Base-by-base conservation (phyloP, 2,113 vertebrate genomes). In the Peromyscus californicus region DNA sequence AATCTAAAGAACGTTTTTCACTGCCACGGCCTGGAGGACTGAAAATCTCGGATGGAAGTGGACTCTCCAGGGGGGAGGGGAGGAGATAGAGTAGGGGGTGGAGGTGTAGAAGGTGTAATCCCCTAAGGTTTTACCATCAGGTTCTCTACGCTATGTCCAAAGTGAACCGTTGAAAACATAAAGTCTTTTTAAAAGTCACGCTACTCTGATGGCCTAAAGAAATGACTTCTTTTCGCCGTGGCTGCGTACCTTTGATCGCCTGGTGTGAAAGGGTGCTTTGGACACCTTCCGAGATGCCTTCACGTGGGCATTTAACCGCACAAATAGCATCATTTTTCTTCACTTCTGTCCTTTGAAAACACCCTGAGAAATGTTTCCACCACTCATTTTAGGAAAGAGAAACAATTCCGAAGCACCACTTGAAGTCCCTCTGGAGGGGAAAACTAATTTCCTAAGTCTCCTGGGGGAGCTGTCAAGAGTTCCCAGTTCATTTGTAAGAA, bases 391-490 rank as follows among this genome's bases (percentile, higher is more conserved):
- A 91, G 36, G 48, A 88, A 96, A 95, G 26, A 88, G 83, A 95
- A 97, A 79, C n/a, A 63, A 95, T 94, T 24, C 67, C 33, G 13
- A 94, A 88, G 75, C 0, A 0, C 39, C 78, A 93, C 63, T 72
- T 84, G 83, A 87, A 95, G 63, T 45, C 88, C 45, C 70, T 94
- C 69, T 51, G n/a, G 86, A 93, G 70, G 70, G 63, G 91, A 84
- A 97, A 92, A 93, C 29, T 45, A 92, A 93, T 87, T 96, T 94
- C 42, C 67, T 93, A 91, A 67, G 86, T 88, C 89, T 74, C 76
- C 72, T 63, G n/a, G 17, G 17, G 70, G 59, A 95, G 65, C 9
- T 67, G 63, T 72, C 39, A 70, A 95, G 93, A 95, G 88, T 96
- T 97, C 89, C 95, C 93, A 91, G 85, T 93, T 86, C 74, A 79